Base-by-base conservation (phyloP, 1,140 invertebrate species). In the Batillaria attramentaria region DNA sequence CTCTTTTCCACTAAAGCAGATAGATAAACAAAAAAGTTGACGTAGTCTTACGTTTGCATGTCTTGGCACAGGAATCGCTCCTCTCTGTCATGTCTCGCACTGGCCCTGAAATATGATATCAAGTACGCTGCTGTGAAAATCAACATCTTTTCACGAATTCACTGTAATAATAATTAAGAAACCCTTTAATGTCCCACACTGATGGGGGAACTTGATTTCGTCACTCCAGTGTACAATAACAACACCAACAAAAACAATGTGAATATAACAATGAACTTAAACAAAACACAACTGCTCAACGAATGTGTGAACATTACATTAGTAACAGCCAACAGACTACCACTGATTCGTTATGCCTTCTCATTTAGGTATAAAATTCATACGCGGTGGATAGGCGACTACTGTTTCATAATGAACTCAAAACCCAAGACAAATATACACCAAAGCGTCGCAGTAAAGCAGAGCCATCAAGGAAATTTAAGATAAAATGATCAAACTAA, bases 11-110 rank as follows among this genome's bases (percentile, higher is more conserved):
- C 60, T 18, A 20, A 8, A 65, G 60, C 13, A 31, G 10, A 13
- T n/a, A 3, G 37, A 68, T 33, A 42, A 33, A 68, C 31, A 1
- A 68, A 3, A 35, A 68, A 24, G 24, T 50, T 13, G 8, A 6
- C 20, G 24, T 60, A 35, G 62, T 37, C 73, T 75, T 54, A 75
- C 73, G 57, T 75, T 62, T 75, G 73, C 73, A 75, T 31, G 73
- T 65, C 2, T 20, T 28, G 5, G 73, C 73, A 65, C 73, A 75
- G 35, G 54, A 28, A 37, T 60, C 57, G 57, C 33, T 65, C 24
- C 37, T 39, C 8, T 75, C 73, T 1, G 5, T 41, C 35, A 42
- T 57, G 31, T 37, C 8, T 62, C 73, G 28, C 54, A 75, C 20
- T 10, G 73, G 54, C 54, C 50, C 73, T 75, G 50, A 13, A 60